These are phyloP conservation scores for Actenoides lindsayi DNA, from an alignment of 2,113 vertebrate species.

Conservation along the genomic window DNA sequence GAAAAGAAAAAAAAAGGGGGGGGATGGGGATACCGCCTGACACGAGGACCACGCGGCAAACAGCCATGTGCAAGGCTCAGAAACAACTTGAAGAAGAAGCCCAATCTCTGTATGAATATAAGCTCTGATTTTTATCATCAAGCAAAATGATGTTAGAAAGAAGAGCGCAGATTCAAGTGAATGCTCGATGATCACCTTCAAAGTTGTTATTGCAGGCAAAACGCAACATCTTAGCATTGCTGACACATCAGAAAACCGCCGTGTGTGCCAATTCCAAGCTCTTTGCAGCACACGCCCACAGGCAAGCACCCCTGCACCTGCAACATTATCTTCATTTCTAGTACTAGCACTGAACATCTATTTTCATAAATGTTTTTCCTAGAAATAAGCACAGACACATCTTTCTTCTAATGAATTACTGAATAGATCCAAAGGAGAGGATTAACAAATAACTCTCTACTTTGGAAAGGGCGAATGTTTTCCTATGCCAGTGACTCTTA, in stretches of 20 bases:
- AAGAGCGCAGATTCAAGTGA: background rate
- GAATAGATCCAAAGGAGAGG: background rate
- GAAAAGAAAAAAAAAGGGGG: too few relatives aligned
- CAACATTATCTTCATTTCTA: background rate
- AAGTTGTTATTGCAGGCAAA: constrained; percentile 28
- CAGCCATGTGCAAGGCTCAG: background rate
- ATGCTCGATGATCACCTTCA: constrained; percentile 44
- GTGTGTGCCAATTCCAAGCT: background rate
- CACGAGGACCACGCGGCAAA: background rate
- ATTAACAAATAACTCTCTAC: background rate
- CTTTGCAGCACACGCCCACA: background rate
- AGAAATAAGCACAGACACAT: background rate
- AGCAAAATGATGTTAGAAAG: background rate
- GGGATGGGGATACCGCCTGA: background rate
- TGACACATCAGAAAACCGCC: constrained; percentile 19
- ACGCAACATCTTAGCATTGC: constrained; percentile 18
- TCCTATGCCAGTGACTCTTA: background rate
- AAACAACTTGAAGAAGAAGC: background rate
- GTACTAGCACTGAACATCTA: background rate
- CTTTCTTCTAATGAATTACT: background rate
- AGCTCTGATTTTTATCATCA: background rate
- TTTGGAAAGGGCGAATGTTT: background rate
- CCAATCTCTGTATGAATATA: background rate
- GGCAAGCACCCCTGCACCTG: background rate
- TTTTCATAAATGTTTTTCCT: background rate